These are phyloP conservation scores for Drosophila sp. DNA, from an alignment of 1,140 invertebrate genomes.

Conservation along the genomic window DNA sequence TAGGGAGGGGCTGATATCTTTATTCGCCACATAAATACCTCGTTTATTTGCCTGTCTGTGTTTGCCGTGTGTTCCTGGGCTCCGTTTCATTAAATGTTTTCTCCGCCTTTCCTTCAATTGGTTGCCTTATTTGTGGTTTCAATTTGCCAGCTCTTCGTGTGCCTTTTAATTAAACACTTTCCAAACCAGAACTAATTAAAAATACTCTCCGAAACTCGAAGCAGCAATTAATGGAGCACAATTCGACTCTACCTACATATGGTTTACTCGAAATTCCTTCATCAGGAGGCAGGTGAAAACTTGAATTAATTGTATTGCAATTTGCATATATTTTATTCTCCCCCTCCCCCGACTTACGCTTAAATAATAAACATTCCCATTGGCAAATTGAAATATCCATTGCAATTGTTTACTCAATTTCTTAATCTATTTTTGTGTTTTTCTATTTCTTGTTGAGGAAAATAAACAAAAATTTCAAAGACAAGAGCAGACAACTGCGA, in stretches of 20 bases:
- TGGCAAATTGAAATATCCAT: not conserved
- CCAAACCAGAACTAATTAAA: conserved; percentile 51
- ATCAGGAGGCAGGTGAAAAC: conserved; percentile 25
- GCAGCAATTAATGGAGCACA: conserved; percentile 8
- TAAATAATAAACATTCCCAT: not conserved
- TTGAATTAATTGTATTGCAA: not conserved
- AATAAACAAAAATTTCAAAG: conserved; percentile 5
- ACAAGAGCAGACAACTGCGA: not conserved
- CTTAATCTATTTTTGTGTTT: conserved; percentile 3
- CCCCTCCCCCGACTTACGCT: not conserved
- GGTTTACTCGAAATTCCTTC: not conserved
- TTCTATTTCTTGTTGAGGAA: conserved; percentile 1
- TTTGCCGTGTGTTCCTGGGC: conserved; percentile 49
- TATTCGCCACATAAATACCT: conserved; percentile 72
- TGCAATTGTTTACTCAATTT: not conserved
- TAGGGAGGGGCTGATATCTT: conserved; percentile 38
- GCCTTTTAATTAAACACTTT: conserved; percentile 70
- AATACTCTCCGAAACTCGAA: conserved; percentile 31
- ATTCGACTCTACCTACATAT: not conserved
- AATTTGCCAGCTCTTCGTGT: conserved; percentile 53
- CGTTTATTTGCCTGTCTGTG: conserved; percentile 64
- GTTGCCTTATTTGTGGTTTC: conserved; percentile 75
- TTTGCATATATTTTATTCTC: not conserved
- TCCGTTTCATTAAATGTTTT: conserved; percentile 66
- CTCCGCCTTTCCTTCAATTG: conserved; percentile 66